Evolutionary conservation across 1,140 invertebrate species (phyloP).

Genomic region (Ganaspis sp.): DNA sequence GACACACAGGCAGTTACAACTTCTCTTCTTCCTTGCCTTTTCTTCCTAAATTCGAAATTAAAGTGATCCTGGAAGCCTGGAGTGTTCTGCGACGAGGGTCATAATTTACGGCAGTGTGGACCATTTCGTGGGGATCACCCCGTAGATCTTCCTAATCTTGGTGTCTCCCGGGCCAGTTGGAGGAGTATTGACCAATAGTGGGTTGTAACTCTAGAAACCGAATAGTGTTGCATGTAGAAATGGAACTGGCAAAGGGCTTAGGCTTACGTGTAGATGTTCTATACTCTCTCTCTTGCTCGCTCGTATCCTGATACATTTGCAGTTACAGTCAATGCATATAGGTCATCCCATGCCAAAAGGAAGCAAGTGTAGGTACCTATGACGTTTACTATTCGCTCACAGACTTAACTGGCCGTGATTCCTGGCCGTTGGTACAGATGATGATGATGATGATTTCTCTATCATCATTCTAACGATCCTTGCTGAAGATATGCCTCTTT

Average conservation of each 20-base stretch:
- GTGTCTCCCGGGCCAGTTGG: neutral
- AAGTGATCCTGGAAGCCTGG: neutral
- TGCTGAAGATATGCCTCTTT: constrained; percentile 37
- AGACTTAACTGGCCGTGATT: constrained; percentile 49
- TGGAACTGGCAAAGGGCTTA: constrained; percentile 11
- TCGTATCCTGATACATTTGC: constrained; percentile 34
- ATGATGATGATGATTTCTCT: constrained; percentile 53
- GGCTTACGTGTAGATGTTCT: constrained; percentile 21
- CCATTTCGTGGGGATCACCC: constrained; percentile 6
- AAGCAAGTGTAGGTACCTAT: constrained; percentile 37
- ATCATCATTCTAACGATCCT: constrained; percentile 34
- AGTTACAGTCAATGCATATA: constrained; percentile 40
- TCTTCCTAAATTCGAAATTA: neutral
- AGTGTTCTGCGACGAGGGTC: neutral
- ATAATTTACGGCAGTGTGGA: neutral
- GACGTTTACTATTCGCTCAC: constrained; percentile 34
- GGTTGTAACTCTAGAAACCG: constrained; percentile 44
- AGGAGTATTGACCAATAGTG: constrained; percentile 22
- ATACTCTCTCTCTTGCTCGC: neutral
- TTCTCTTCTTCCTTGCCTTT: neutral
- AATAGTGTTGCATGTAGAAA: constrained; percentile 18
- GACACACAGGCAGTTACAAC: neutral
- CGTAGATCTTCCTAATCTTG: constrained; percentile 27
- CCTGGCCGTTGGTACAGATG: constrained; percentile 49
- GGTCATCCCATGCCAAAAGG: constrained; percentile 46